Percentiles rank a stretch among this genome's conserved stretches.
Evolutionary conservation across 2,797 vertebrate genomes (phyloP).

Genomic region (Ctenosaura bakeri): DNA sequence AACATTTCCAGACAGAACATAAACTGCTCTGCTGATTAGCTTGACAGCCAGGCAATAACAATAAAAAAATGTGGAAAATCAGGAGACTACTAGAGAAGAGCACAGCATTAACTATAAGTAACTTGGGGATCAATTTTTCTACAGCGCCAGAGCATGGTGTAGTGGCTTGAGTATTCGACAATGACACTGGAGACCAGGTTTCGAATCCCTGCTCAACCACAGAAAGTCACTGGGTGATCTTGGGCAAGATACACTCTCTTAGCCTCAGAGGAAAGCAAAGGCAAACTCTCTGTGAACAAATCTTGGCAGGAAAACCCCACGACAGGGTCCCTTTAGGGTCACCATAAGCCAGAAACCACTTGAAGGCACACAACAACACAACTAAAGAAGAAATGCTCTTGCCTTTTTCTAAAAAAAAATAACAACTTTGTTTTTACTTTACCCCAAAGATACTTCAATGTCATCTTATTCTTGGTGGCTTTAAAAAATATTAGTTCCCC

Average conservation of each 20-base stretch:
- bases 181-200: too few relatives aligned
- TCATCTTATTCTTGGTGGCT: background rate
- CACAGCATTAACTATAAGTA: slow-evolving; percentile 6
- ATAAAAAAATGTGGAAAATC: background rate
- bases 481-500: background rate
- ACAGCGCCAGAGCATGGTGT: too few relatives aligned
- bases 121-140: background rate
- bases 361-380: too few relatives aligned
- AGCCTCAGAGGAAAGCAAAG: too few relatives aligned
- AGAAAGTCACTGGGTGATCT: too few relatives aligned
- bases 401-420: background rate
- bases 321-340: too few relatives aligned
- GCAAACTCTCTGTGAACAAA: too few relatives aligned
- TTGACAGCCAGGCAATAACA: background rate
- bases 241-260: too few relatives aligned
- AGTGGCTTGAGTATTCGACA: too few relatives aligned
- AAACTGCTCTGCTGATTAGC: slow-evolving; percentile 32
- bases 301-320: too few relatives aligned
- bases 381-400: slow-evolving; percentile 4
- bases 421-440: background rate
- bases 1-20: slow-evolving; percentile 52
- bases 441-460: background rate
- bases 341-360: too few relatives aligned
- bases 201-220: too few relatives aligned
- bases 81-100: slow-evolving; percentile 35